Evolutionary conservation across 1,140 invertebrate genomes (phyloP), one percentile per base, ranked within the genome.

Genomic region (Kradibia gibbosae): DNA sequence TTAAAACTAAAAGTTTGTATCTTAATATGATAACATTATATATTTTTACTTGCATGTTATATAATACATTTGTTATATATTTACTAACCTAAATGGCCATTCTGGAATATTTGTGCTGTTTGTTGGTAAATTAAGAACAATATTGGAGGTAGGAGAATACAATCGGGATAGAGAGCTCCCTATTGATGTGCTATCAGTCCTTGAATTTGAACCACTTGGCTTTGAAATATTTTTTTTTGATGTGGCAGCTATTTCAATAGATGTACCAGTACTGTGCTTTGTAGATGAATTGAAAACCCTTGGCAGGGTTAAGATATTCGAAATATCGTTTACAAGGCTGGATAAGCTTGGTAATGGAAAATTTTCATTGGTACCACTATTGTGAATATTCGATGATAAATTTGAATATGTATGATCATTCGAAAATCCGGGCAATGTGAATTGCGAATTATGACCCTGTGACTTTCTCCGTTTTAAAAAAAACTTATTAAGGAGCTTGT

Each of bases 351-450:
- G 85, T 15, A 88, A 72, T 72, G 84, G 86, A n/a, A 79, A 31
- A 31, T 80, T 84, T 11, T 53, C 72, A 10, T 72, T 75, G 67
- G 11, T 53, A 13, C 17, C 42, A 36, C 45, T 72, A 60, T 65
- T 77, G 17, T 57, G 84, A 31, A 65, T 76, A n/a, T 84, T 53
- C 7, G 65, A 80, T 3, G 84, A 84, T 48, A 85, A 22, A 80
- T 85, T 88, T 4, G 87, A 88, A 74, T 88, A 87, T 8, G 87
- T 89, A 45, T 88, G 88, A 85, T 89, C 88, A 34, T 83, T 87
- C 3, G 67, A 85, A 2, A 75, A 45, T 28, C 81, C 75, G 2
- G 74, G 22, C 13, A 71, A 8, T 28, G 73, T 10, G 11, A 48
- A 55, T 22, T 79, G 22, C 10, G 17, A 20, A 34, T n/a, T 28